Evolutionary conservation across 2,888 invertebrate genomes (phyloP), one percentile per base, ranked within the genome.

Genomic region (Leptopilina drosophilae): DNA sequence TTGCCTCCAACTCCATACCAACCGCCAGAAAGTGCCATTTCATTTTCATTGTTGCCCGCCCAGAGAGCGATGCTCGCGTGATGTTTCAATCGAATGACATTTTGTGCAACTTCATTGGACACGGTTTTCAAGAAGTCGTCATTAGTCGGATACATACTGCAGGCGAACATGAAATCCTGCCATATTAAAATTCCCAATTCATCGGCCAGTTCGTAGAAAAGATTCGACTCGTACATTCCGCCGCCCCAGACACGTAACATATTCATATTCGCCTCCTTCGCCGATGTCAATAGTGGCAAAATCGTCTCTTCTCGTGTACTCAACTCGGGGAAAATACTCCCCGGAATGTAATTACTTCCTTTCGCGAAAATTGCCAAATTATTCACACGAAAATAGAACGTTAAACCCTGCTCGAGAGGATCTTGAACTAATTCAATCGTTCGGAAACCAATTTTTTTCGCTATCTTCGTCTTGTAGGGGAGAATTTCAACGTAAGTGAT

Each of bases 241-340:
- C 99, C 99, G 42, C 99, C 99, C 99, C 99, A 99, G 1, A 99
- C 97, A n/a, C 99, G 93, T 14, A 99, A 92, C 95, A 97, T 97
- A 88, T 97, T 97, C 96, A 98, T 98, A 89, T 98, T 95, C 0
- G 95, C 95, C 9, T 95, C 94, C 84, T 94, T 94, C 0, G 96
- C 96, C 0, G 96, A 95, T 77, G 91, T 89, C 59, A 98, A 90
- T 1, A 98, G 92, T 82, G 94, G 92, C 53, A 93, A 92, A 77
- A 97, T 94, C 92, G 92, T 93, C 40, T 91, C 89, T 82, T 89
- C 87, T 82, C 94, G 91, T 33, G 93, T 93, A 0, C 95, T 94
- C 53, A 93, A 88, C 92, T 98, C 98, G 0, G 97, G 97, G 77
- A 98, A 94, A 84, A 97, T 94, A 89, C 96, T 95, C 0, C 96